A percentile compares a stretch with the other conserved stretches of the same genome.
These are phyloP conservation scores for Nasonia vitripennis DNA, from an alignment of 1,140 invertebrate genomes.

Conservation along the genomic window DNA sequence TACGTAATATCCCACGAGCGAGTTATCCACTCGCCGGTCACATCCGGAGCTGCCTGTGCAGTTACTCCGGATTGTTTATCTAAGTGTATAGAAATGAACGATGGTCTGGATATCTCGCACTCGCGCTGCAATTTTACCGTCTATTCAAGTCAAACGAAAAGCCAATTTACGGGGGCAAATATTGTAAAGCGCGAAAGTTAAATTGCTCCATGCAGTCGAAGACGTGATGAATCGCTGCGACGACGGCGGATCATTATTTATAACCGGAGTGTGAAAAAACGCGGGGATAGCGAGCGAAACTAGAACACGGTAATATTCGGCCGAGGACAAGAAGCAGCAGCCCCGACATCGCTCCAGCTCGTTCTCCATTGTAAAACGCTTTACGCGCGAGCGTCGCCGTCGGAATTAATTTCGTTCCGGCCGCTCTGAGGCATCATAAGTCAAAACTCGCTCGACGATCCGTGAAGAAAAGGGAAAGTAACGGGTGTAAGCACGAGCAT, in stretches of 20 bases:
- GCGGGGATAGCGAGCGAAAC: not conserved
- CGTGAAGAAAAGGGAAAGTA: conserved; percentile 36
- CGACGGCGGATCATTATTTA: not conserved
- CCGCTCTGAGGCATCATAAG: conserved; percentile 19
- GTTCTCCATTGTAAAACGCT: not conserved
- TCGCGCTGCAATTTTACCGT: not conserved
- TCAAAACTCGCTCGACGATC: conserved; percentile 36
- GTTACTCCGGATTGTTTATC: not conserved
- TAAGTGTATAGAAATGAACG: not conserved
- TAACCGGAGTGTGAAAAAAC: not conserved
- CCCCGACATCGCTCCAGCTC: not conserved
- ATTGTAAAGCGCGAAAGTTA: not conserved
- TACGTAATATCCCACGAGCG: not conserved
- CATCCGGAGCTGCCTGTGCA: not conserved
- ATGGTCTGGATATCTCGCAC: not conserved
- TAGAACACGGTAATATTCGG: too few relatives aligned
- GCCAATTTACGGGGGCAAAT: not conserved
- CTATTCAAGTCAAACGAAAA: not conserved
- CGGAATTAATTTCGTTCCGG: conserved; percentile 33
- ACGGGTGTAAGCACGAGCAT: not conserved
- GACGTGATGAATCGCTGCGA: not conserved
- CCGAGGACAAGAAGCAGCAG: not conserved
- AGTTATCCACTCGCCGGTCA: not conserved
- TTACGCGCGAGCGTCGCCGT: not conserved
- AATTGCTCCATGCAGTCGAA: not conserved